These are phyloP conservation scores for Loriculus beryllinus DNA, from an alignment of 2,797 vertebrate genomes.

Conservation along the genomic window DNA sequence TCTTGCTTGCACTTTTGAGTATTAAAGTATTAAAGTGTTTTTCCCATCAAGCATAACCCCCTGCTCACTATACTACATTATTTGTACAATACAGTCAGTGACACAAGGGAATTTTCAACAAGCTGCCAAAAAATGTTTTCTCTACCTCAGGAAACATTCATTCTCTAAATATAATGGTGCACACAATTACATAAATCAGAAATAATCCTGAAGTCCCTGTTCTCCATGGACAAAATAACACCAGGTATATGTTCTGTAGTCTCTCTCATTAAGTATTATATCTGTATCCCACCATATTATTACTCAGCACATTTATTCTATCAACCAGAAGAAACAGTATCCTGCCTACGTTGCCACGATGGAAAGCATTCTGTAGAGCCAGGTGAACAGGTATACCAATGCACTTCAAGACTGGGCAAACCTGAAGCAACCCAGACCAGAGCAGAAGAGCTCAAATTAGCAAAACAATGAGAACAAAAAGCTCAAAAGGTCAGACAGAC, in stretches of 20 bases:
- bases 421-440: background rate
- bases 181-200: background rate
- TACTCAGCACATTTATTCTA: background rate
- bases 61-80: background rate
- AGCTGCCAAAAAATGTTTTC: background rate
- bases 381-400: background rate
- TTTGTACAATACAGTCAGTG: background rate
- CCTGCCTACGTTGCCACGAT: background rate
- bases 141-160: background rate
- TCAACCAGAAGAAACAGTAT: background rate
- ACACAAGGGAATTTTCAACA: background rate
- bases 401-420: background rate
- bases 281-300: background rate
- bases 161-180: background rate
- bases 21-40: background rate
- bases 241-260: accelerated
- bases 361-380: background rate
- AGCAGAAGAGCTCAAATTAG: background rate
- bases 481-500: background rate
- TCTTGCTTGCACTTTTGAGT: background rate
- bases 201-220: background rate
- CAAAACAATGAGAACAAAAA: background rate
- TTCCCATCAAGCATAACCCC: background rate
- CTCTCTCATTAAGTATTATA: background rate
- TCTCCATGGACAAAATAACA: background rate